Evolutionary conservation across 2,113 vertebrate genomes (phyloP), one percentile per base, ranked within the genome.

Genomic region (Hypanus sabinus): DNA sequence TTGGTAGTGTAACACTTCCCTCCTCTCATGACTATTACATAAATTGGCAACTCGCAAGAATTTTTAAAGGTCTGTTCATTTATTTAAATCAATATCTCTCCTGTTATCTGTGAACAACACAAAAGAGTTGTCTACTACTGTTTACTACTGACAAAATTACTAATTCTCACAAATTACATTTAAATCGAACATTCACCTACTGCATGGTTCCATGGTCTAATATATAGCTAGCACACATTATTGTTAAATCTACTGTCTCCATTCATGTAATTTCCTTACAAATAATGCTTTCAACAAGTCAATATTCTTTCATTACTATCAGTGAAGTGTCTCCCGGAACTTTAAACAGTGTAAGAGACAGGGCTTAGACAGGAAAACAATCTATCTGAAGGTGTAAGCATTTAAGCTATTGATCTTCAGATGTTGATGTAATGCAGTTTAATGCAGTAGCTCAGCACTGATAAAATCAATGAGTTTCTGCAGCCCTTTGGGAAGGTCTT

Each of bases 361-460:
- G 30, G 46, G 46, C 57, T 85, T 65, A 88, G 85, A 88, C 60
- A 88, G 85, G 85, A 88, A 87, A 87, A n/a, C 85, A 88, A 65
- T 88, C 10, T 60, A 24, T n/a, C 30, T 65, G 57, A 88, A 88
- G 57, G 85, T 62, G 30, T 60, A 65, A 88, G 85, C 60, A 20
- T 60, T 65, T 65, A 88, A 65, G 57, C 60, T 88, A 88, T 88
- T 33, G 85, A 88, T 88, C 85, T 88, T n/a, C 12, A 65, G 85
- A 87, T 65, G 85, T 88, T 87, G 55, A 87, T 87, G 30, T 87
- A 60, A 87, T 87, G 83, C 60, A 65, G 85, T 88, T 65, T 88
- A 88, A 65, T 33, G 16, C 85, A 65, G 55, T 57, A 62, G 30
- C 30, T 87, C 83, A 8, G 60, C 85, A 88, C 62, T 7, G 57